Percentiles rank a stretch among this genome's conserved stretches.
These are phyloP conservation scores for Chlorodrepanis virens DNA, from an alignment of 2,113 vertebrate species.

Conservation along the genomic window DNA sequence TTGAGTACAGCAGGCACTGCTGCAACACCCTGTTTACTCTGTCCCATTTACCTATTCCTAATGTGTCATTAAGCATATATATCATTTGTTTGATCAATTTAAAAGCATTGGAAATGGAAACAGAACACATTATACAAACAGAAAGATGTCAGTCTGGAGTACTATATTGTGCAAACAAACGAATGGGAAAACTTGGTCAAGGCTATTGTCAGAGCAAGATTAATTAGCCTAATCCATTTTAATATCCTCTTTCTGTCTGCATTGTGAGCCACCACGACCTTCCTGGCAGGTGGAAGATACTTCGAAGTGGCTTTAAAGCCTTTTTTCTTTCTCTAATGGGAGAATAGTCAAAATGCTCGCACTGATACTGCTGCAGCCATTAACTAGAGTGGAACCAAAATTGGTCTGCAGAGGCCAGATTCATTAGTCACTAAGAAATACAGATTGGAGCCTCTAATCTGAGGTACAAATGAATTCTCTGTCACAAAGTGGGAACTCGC, in stretches of 20 bases:
- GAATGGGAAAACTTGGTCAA: slow-evolving; percentile 61
- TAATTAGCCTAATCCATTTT: slow-evolving; percentile 89
- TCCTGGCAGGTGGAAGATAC: slow-evolving; percentile 81
- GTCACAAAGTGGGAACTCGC: slow-evolving; percentile 72
- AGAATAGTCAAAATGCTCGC: slow-evolving; percentile 75
- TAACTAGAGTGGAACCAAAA: slow-evolving; percentile 74
- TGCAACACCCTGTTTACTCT: slow-evolving; percentile 63
- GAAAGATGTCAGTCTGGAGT: slow-evolving; percentile 45
- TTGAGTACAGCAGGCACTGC: slow-evolving; percentile 62
- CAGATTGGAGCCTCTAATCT: slow-evolving; percentile 75
- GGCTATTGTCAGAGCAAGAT: slow-evolving; percentile 73
- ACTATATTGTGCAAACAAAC: slow-evolving; percentile 44
- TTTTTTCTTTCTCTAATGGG: slow-evolving; percentile 72
- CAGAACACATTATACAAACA: slow-evolving; percentile 43
- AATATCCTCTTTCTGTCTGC: slow-evolving; percentile 78
- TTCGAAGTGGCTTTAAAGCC: slow-evolving; percentile 66
- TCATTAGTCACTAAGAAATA: slow-evolving; percentile 79
- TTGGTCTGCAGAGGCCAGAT: slow-evolving; percentile 76
- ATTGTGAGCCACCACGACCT: slow-evolving; percentile 70
- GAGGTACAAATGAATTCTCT: slow-evolving; percentile 78
- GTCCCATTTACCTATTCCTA: slow-evolving; percentile 59
- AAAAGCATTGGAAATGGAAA: slow-evolving; percentile 49
- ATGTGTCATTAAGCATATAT: slow-evolving; percentile 57
- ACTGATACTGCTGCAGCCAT: slow-evolving; percentile 66
- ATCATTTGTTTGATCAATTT: slow-evolving; percentile 64